Evolutionary conservation across 2,797 vertebrate species (phyloP).

Genomic region (Tachyglossus aculeatus): DNA sequence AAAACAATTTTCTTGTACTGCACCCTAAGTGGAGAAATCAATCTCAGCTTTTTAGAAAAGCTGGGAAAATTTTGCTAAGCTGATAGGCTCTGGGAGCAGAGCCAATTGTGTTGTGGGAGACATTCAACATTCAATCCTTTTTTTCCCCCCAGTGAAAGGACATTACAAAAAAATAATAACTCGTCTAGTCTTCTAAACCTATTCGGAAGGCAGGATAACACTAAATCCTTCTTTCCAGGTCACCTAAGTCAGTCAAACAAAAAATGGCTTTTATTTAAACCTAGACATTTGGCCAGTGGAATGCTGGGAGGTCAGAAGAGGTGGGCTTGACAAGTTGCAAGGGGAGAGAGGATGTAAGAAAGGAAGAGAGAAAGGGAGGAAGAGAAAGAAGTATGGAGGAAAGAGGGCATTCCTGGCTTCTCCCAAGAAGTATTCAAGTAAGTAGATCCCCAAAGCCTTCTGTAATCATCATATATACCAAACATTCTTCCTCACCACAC

Average conservation of each 20-base stretch:
- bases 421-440: not conserved
- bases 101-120: not conserved
- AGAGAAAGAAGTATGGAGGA: no score
- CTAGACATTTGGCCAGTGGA: not conserved
- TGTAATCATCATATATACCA: not conserved
- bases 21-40: not conserved
- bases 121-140: not conserved
- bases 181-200: not conserved
- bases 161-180: conserved; percentile 12
- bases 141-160: not conserved
- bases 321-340: no score
- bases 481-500: not conserved
- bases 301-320: not conserved
- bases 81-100: not conserved
- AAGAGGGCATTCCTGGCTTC: no score
- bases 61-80: conserved; percentile 15
- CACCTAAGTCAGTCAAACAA: not conserved
- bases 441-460: not conserved
- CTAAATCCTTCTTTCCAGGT: not conserved
- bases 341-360: no score
- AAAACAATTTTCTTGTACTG: conserved; percentile 18
- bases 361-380: no score
- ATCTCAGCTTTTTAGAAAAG: not conserved
- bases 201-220: conserved; percentile 2
- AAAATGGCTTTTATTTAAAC: not conserved